Evolutionary conservation across 1,140 invertebrate genomes (phyloP), one percentile per base, ranked within the genome.

Genomic region (Acyrthosiphon pisum): DNA sequence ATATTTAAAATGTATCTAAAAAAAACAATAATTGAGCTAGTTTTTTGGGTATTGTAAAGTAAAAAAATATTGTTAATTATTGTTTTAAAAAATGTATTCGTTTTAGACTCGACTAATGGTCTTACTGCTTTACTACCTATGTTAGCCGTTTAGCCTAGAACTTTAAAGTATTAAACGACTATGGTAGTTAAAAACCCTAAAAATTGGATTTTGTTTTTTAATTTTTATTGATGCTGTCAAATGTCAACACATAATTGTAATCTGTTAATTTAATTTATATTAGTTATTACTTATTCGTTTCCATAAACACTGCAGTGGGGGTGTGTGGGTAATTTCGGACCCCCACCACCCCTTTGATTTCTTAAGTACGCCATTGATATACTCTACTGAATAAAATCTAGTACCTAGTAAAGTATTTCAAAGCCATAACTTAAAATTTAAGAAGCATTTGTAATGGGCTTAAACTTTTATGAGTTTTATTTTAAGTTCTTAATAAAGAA

Each of bases 401-500:
- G 60, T 35, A 53, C 18, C 18, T 53, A 76, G 60, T 76, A 76
- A 6, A 76, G 60, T 76, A 76, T 18, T 30, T 35, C 30, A n/a
- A 76, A n/a, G 18, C 14, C 14, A 18, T 76, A 76, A 76, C 30
- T 76, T 76, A 76, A 88, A 50, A 50, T 50, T n/a, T 50, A 50
- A 50, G 20, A n/a, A 30, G 30, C n/a, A 50, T 50, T 88, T 48
- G 46, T 50, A 88, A 88, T 50, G 46, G n/a, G 46, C 86, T 87
- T 48, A n/a, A 48, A 48, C 26, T 88, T 41, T 90, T 90, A 90
- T 90, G 50, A 56, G 88, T 90, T 90, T 56, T 90, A 26, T 41
- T 90, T 90, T 41, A 90, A 56, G 35, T 60, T 60, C 53, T 56
- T 90, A 56, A 90, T 90, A n/a, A 90, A 90, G 88, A 90, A 90